These are phyloP conservation scores for Cecropterus lyciades DNA, from an alignment of 1,140 invertebrate species.

Conservation along the genomic window DNA sequence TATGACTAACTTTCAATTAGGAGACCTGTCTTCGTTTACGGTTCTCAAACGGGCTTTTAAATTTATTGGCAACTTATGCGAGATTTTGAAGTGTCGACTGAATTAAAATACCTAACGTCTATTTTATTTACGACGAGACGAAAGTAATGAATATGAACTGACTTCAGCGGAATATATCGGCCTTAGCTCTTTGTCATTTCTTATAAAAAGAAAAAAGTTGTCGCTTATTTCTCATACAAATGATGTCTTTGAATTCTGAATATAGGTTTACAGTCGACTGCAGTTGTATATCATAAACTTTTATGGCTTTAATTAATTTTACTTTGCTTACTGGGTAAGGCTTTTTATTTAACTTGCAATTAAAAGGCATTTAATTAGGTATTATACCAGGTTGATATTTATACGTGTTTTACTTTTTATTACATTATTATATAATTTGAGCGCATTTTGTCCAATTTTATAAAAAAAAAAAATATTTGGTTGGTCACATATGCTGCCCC, in stretches of 20 bases:
- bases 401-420: too few species aligned
- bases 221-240: constrained; percentile 10
- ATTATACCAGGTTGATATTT: too few species aligned
- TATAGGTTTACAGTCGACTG: not conserved
- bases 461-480: too few species aligned
- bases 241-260: constrained; percentile 2
- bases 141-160: constrained; percentile 20
- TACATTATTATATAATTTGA: too few species aligned
- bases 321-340: too few species aligned
- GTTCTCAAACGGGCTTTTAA: constrained; percentile 24
- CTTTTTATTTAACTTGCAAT: too few species aligned
- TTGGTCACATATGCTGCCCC: too few species aligned
- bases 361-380: too few species aligned
- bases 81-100: constrained; percentile 25
- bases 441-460: too few species aligned
- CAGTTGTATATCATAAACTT: too few species aligned
- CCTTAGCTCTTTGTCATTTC: constrained; percentile 12
- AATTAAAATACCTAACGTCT: constrained; percentile 24
- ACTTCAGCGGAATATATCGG: constrained; percentile 4
- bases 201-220: constrained; percentile 5
- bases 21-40: constrained; percentile 4
- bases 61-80: constrained; percentile 26
- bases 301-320: too few species aligned
- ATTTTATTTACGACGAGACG: constrained; percentile 24
- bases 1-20: constrained; percentile 38